Conservation (phyloP, 2,888 invertebrate species). For the Caprella mutica region DNA sequence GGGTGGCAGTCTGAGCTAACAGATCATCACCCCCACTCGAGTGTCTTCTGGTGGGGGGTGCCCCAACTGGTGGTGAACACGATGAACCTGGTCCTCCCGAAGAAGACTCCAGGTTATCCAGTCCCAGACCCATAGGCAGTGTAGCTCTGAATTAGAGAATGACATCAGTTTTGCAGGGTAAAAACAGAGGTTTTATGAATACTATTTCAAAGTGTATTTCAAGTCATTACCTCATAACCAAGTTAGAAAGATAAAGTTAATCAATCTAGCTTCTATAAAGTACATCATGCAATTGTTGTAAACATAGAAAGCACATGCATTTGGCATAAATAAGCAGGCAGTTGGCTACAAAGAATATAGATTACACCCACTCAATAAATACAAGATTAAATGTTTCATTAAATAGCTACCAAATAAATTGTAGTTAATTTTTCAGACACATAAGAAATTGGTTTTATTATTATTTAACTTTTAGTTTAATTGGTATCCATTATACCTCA, state of each 20-base stretch:
- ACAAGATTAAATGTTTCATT: no score
- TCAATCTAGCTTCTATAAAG: neutral
- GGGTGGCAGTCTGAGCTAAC: neutral
- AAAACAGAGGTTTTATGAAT: neutral
- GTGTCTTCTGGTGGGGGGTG: constrained; percentile 4
- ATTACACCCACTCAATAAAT: no score
- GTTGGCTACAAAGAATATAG: no score
- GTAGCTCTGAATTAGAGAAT: neutral
- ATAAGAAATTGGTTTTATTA: neutral
- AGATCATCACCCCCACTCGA: constrained; percentile 6
- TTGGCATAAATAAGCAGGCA: no score
- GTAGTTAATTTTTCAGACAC: no score
- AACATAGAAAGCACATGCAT: no score
- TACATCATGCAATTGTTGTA: neutral
- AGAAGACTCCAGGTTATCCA: neutral
- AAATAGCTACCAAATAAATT: no score
- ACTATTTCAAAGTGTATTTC: neutral
- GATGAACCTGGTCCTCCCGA: neutral
- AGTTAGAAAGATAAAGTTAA: neutral
- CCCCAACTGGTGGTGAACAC: neutral
- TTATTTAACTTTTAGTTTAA: neutral
- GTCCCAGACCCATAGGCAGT: constrained; percentile 3
- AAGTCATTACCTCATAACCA: neutral
- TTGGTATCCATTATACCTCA: neutral
- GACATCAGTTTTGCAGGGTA: neutral